Base-by-base conservation (phyloP, 2,113 vertebrate genomes). In the Chitala chitala region DNA sequence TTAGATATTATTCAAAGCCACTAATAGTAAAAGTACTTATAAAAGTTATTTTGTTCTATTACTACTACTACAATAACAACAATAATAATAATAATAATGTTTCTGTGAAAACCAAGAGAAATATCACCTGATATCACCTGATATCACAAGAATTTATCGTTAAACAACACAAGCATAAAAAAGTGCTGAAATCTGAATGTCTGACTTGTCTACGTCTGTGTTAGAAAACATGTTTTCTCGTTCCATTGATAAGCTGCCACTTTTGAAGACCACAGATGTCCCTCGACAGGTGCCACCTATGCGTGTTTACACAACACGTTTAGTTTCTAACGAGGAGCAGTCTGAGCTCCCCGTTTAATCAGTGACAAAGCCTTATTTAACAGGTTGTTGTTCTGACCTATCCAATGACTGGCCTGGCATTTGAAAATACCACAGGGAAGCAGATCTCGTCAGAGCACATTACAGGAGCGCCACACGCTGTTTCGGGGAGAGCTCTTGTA, bases 351-450 rank as follows among this genome's bases (percentile, higher is more conserved):
- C 83, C 86, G 83, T 88, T 22, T 89, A 88, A 88, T 88, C 86
- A 88, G 83, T 83, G 84, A 86, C 86, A 86, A 82, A 86, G 84
- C 82, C 82, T 81, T 82, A 86, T 89, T 88, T 86, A 89, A 89
- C 82, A 85, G 84, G 80, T 85, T 86, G 86, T 84, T 17, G 84
- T 87, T 81, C 77, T 91, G 89, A 90, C 88, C 89, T 90, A 87
- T 90, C 84, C 82, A 58, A n/a, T 86, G 84, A 89, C 83, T 87
- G 89, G 85, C 87, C 77, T 87, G 87, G 80, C 88, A 91, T 90
- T 90, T 91, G 88, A 44, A 82, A 89, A 88, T 88, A 87, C 83
- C 85, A 86, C 86, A 76, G 50, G 73, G 77, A 81, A 17, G 63
- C 40, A 1, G 2, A 13, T 29, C 82, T 80, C 77, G 54, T 79